These are phyloP conservation scores for Platynereis dumerilii DNA, from an alignment of 2,888 invertebrate species.

Conservation along the genomic window DNA sequence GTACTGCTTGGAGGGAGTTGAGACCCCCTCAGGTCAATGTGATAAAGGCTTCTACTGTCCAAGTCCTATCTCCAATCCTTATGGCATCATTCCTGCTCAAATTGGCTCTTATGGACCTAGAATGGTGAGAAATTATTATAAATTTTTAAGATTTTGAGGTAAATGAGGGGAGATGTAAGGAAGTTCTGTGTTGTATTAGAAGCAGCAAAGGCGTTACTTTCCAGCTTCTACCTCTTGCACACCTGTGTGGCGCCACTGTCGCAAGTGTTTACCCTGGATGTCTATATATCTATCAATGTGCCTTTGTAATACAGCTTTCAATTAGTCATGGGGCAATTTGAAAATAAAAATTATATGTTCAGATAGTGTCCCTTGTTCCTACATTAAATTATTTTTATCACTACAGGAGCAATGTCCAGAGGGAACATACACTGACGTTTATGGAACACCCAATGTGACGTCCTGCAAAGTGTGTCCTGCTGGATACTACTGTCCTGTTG, in stretches of 20 bases:
- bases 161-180: neutral
- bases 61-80: slow-evolving; percentile 51
- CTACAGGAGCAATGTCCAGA: slow-evolving; percentile 54
- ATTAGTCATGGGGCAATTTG: no score
- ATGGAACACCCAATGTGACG: slow-evolving; percentile 46
- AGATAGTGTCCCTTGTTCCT: no score
- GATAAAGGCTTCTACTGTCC: slow-evolving; percentile 57
- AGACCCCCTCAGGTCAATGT: slow-evolving; percentile 45
- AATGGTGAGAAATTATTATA: slow-evolving; percentile 42
- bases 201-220: no score
- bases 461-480: slow-evolving; percentile 50
- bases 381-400: no score
- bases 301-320: no score
- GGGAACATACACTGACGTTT: slow-evolving; percentile 52
- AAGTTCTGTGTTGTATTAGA: slow-evolving; percentile 8
- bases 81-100: slow-evolving; percentile 42
- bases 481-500: slow-evolving; percentile 55
- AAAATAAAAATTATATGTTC: no score
- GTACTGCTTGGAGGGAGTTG: slow-evolving; percentile 54
- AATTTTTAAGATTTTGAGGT: neutral
- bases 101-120: slow-evolving; percentile 57
- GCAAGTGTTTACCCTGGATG: no score
- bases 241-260: no score
- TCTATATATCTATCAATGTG: no score
- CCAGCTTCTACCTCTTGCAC: no score